Evolutionary conservation across 2,888 invertebrate genomes (phyloP).

Genomic region (Scrobipalpa costella): DNA sequence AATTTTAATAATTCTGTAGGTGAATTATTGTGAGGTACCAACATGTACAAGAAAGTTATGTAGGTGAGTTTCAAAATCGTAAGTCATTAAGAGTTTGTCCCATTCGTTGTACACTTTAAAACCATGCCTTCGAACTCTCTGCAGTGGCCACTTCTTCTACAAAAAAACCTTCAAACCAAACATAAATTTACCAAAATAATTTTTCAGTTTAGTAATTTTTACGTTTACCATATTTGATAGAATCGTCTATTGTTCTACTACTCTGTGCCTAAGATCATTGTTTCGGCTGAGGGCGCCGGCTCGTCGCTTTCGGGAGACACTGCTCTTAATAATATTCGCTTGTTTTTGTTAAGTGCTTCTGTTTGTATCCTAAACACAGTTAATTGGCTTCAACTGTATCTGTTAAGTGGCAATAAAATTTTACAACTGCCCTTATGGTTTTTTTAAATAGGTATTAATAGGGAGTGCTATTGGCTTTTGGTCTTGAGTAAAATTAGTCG

Average conservation of each 20-base stretch:
- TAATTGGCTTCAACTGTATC: constrained; percentile 59
- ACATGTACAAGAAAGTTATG: too few relatives aligned
- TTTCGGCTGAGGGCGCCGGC: constrained; percentile 70
- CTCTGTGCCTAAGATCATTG: constrained; percentile 62
- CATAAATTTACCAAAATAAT: too few relatives aligned
- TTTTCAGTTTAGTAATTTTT: too few relatives aligned
- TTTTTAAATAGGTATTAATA: constrained; percentile 14
- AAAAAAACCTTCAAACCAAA: too few relatives aligned
- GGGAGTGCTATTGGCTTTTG: constrained; percentile 2
- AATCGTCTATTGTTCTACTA: not conserved
- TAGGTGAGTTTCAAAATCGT: too few relatives aligned
- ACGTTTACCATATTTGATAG: too few relatives aligned
- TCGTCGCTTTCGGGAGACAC: constrained; percentile 64
- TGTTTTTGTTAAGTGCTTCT: constrained; percentile 61
- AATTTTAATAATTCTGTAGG: too few relatives aligned
- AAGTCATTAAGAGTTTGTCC: too few relatives aligned
- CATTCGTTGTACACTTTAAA: too few relatives aligned
- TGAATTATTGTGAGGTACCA: too few relatives aligned
- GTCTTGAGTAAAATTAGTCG: not conserved
- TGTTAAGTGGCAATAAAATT: constrained; percentile 43
- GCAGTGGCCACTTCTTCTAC: too few relatives aligned
- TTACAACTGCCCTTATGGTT: constrained; percentile 33
- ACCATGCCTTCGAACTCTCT: too few relatives aligned
- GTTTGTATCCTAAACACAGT: constrained; percentile 54
- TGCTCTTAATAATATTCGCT: constrained; percentile 61